phyloP scores from a whole-genome alignment of 2,113 vertebrate species.

The Alligator sinensis region DNA sequence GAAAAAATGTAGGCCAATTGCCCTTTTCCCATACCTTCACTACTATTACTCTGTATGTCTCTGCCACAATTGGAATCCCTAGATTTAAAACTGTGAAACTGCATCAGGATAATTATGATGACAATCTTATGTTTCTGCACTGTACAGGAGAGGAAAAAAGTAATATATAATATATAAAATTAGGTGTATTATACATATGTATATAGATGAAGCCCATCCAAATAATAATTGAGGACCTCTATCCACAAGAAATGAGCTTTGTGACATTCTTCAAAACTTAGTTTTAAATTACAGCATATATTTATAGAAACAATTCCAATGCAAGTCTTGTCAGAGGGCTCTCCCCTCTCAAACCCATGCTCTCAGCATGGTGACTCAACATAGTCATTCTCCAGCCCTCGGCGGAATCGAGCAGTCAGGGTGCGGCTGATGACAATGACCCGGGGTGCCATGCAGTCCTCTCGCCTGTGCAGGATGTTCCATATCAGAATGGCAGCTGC shows the following conservation, averaged over 20 bases:
- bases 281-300: constrained; percentile 45
- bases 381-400: constrained; percentile 92
- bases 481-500: constrained; percentile 97
- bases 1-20: background rate
- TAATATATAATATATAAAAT: constrained; percentile 41
- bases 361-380: constrained; percentile 96
- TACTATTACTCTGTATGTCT: background rate
- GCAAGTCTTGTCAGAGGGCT: background rate
- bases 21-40: background rate
- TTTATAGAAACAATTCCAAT: background rate
- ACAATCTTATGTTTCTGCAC: constrained; percentile 33
- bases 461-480: constrained; percentile 96
- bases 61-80: constrained; percentile 1
- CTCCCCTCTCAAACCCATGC: background rate
- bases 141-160: constrained; percentile 52
- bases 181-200: constrained; percentile 67
- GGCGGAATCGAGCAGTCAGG: constrained; percentile 86
- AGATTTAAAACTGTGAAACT: background rate
- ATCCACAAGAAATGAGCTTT: constrained; percentile 26
- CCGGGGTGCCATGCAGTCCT: constrained; percentile 91
- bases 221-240: constrained; percentile 41
- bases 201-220: constrained; percentile 57
- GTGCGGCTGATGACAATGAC: constrained; percentile 95
- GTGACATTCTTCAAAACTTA: constrained; percentile 34
- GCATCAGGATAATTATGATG: background rate